These are phyloP conservation scores for Brenthis ino DNA, from an alignment of 2,888 invertebrate species.

Conservation along the genomic window DNA sequence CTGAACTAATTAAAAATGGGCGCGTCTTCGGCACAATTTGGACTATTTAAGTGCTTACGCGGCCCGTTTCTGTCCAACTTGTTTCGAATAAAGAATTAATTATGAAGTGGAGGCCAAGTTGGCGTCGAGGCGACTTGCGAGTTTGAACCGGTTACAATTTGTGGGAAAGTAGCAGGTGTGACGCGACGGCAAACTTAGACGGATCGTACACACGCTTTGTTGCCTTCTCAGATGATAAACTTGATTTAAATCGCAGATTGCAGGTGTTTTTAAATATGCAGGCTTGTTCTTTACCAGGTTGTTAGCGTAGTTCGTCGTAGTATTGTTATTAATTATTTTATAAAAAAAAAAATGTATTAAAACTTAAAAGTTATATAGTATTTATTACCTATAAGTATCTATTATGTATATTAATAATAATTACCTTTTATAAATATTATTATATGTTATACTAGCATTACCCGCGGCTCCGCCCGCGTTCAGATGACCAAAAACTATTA, in stretches of 20 bases:
- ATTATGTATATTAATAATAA: too few relatives aligned
- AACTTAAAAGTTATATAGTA: too few relatives aligned
- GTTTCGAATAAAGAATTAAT: conserved; percentile 82
- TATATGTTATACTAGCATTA: too few relatives aligned
- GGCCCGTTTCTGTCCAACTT: conserved; percentile 75
- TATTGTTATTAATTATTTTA: background rate
- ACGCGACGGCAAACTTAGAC: conserved; percentile 66
- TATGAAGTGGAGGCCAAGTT: conserved; percentile 76
- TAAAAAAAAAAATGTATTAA: background rate
- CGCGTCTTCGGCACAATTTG: conserved; percentile 76
- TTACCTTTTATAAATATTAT: too few relatives aligned
- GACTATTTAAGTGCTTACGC: conserved; percentile 79
- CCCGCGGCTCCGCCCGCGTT: too few relatives aligned
- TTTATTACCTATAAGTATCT: too few relatives aligned
- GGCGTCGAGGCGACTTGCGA: conserved; percentile 64
- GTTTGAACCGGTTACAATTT: conserved; percentile 74
- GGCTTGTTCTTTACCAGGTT: conserved; percentile 23
- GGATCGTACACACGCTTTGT: conserved; percentile 72
- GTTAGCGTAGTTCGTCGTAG: background rate
- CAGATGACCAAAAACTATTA: too few relatives aligned
- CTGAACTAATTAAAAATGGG: conserved; percentile 80
- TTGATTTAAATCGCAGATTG: conserved; percentile 80
- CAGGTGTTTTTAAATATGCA: conserved; percentile 56
- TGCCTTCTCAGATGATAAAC: conserved; percentile 77
- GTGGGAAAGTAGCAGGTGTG: conserved; percentile 80